Evolutionary conservation across 2,888 invertebrate species (phyloP).

Genomic region (Crepidodera aurea): DNA sequence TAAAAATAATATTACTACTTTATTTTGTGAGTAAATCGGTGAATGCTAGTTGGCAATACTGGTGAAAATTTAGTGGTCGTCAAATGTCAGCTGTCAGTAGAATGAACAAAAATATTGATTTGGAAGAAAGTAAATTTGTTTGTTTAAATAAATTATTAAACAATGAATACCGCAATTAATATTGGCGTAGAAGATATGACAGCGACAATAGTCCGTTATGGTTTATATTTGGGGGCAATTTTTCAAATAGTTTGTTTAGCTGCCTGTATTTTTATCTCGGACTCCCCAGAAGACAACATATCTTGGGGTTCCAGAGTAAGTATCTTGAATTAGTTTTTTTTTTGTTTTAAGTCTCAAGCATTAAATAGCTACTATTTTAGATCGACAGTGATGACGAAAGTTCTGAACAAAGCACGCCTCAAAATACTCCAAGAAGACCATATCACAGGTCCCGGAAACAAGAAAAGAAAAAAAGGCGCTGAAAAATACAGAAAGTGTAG

Average conservation of each 20-base stretch:
- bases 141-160: conserved; percentile 18
- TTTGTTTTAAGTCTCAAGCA: not conserved
- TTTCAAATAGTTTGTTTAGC: conserved; percentile 86
- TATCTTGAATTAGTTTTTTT: conserved; percentile 1
- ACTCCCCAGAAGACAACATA: conserved; percentile 64
- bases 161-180: conserved; percentile 61
- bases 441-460: conserved; percentile 70
- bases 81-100: not conserved
- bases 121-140: not conserved
- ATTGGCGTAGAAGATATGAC: conserved; percentile 75
- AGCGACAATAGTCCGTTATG: conserved; percentile 78
- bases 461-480: conserved; percentile 77
- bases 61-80: not conserved
- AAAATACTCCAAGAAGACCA: conserved; percentile 72
- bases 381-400: conserved; percentile 79
- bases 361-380: conserved; percentile 39
- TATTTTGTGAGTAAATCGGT: too few relatives aligned
- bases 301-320: conserved; percentile 63
- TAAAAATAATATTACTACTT: too few relatives aligned
- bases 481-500: conserved; percentile 42
- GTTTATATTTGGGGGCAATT: conserved; percentile 85
- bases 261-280: conserved; percentile 82
- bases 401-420: conserved; percentile 76
- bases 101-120: conserved; percentile 7
- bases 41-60: too few relatives aligned